A percentile compares a stretch with the other conserved stretches of the same genome.
Evolutionary conservation across 2,888 invertebrate genomes (phyloP).

Genomic region (Trissolcus japonicus): DNA sequence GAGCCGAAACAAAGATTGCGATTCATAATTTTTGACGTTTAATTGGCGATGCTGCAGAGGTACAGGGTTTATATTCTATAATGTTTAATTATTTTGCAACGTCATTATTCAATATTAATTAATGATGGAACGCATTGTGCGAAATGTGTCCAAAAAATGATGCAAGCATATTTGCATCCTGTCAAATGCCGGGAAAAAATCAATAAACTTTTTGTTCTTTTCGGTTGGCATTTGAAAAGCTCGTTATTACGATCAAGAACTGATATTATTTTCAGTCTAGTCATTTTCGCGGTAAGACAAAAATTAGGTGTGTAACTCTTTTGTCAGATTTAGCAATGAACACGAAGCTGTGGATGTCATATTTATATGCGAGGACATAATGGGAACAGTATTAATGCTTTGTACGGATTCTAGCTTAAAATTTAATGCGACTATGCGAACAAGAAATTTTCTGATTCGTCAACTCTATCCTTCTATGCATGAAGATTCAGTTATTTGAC

Average conservation of each 20-base stretch:
- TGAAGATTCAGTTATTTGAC: slow-evolving; percentile 56
- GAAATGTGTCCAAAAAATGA: slow-evolving; percentile 24
- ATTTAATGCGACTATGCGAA: slow-evolving; percentile 76
- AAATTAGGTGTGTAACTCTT: slow-evolving; percentile 61
- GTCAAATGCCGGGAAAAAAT: not conserved
- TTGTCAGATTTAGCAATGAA: slow-evolving; percentile 56
- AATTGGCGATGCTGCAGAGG: slow-evolving; percentile 30
- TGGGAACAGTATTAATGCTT: slow-evolving; percentile 73
- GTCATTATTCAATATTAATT: slow-evolving; percentile 41
- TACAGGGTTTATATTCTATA: slow-evolving; percentile 36
- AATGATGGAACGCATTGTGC: slow-evolving; percentile 20
- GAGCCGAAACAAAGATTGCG: slow-evolving; percentile 23
- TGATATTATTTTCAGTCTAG: not conserved
- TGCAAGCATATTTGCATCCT: too few species aligned
- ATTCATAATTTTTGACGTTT: slow-evolving; percentile 47
- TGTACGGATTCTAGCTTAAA: slow-evolving; percentile 76
- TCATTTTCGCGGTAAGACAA: slow-evolving; percentile 11
- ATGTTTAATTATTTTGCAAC: slow-evolving; percentile 44
- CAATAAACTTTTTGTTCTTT: slow-evolving; percentile 5
- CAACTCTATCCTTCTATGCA: slow-evolving; percentile 62
- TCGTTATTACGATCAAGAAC: too few species aligned
- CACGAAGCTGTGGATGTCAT: slow-evolving; percentile 62
- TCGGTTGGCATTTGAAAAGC: too few species aligned
- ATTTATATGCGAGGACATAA: slow-evolving; percentile 75
- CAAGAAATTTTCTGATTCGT: slow-evolving; percentile 76